These are phyloP conservation scores for Cremastinae sp. DNA, from an alignment of 2,888 invertebrate genomes.

Conservation along the genomic window DNA sequence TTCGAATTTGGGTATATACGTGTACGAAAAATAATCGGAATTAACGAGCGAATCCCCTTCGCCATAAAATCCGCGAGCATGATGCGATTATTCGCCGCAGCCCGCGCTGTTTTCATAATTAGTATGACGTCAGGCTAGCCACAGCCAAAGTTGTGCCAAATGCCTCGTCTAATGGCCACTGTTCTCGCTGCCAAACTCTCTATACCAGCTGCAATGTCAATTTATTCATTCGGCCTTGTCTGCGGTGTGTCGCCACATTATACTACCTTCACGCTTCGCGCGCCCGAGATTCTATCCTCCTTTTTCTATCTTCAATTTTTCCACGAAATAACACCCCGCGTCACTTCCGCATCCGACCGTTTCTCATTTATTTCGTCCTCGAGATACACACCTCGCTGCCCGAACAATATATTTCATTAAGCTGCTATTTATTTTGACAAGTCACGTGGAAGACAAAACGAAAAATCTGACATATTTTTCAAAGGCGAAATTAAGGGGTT, in stretches of 20 bases:
- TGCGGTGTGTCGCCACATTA: conserved; percentile 27
- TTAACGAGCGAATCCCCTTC: neutral
- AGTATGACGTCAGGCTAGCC: conserved; percentile 69
- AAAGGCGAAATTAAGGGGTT: no score
- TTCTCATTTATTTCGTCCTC: conserved; percentile 21
- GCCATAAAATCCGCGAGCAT: conserved; percentile 4
- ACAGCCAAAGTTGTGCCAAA: conserved; percentile 69
- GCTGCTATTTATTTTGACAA: no score
- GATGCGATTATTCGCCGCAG: neutral
- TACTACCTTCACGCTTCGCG: conserved; percentile 21
- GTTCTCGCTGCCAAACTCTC: conserved; percentile 70
- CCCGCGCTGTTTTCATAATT: conserved; percentile 70
- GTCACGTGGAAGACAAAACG: no score
- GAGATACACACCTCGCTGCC: no score
- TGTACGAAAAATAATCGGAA: neutral
- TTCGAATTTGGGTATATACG: no score
- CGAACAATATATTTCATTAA: no score
- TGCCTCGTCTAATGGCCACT: conserved; percentile 71
- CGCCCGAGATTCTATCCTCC: neutral
- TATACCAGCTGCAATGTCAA: conserved; percentile 73
- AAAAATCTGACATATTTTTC: no score
- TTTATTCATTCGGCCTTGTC: conserved; percentile 70
- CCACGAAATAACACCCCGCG: neutral
- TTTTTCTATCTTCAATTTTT: neutral
- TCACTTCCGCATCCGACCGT: conserved; percentile 16